These are phyloP conservation scores for Grus americana DNA, from an alignment of 2,113 vertebrate genomes.

Conservation along the genomic window DNA sequence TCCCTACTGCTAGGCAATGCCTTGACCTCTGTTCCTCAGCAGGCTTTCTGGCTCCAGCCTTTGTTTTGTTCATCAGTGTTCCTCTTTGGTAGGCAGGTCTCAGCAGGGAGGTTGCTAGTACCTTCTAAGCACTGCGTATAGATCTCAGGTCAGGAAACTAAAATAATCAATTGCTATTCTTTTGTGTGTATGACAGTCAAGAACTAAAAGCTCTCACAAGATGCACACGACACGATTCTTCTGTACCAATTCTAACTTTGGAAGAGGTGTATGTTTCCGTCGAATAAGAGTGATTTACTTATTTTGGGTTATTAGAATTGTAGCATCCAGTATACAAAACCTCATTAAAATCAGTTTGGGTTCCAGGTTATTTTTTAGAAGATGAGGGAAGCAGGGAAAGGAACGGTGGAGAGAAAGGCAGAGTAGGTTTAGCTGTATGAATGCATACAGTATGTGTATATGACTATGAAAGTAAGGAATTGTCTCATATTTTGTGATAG, in stretches of 20 bases:
- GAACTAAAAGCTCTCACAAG: neutral
- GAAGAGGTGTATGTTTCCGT: neutral
- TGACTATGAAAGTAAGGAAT: neutral
- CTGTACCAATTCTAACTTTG: neutral
- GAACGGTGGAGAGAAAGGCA: neutral
- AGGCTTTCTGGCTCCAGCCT: neutral
- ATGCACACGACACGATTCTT: fast-evolving
- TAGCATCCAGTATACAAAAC: neutral
- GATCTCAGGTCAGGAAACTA: neutral
- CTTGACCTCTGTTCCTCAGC: neutral
- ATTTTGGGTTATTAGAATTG: neutral
- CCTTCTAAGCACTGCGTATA: neutral
- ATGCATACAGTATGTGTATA: neutral
- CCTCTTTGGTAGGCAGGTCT: neutral
- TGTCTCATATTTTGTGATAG: neutral
- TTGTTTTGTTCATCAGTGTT: neutral
- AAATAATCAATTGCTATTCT: neutral
- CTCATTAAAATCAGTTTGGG: neutral
- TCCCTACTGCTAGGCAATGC: neutral
- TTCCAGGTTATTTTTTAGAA: neutral
- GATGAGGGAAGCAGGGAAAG: neutral
- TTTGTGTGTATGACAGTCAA: neutral
- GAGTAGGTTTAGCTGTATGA: neutral
- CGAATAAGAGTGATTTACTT: neutral
- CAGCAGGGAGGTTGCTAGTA: neutral